These are phyloP conservation scores for Erythrocercus mccallii DNA, from an alignment of 2,113 vertebrate genomes.

Conservation along the genomic window DNA sequence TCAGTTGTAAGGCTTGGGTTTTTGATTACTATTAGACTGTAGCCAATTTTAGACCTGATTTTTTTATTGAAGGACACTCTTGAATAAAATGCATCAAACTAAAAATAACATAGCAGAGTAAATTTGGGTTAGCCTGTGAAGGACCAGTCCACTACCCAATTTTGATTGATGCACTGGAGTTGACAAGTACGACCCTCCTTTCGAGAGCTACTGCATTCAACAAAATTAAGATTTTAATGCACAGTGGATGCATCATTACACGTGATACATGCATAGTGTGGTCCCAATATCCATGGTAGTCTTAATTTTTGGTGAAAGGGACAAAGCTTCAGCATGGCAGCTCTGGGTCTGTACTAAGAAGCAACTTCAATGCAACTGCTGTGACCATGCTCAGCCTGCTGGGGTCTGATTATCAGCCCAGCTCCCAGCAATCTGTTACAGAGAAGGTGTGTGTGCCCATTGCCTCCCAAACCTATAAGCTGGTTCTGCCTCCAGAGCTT, in stretches of 20 bases:
- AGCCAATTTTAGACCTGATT: not conserved
- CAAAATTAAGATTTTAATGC: slow-evolving; percentile 10
- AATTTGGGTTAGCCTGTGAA: not conserved
- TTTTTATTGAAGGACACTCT: not conserved
- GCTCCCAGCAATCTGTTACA: not conserved
- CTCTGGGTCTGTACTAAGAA: not conserved
- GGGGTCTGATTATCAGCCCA: not conserved
- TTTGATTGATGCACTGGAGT: not conserved
- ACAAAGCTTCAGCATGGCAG: not conserved
- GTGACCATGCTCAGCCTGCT: not conserved
- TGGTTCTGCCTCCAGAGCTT: not conserved
- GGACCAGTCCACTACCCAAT: not conserved
- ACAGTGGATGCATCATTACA: not conserved
- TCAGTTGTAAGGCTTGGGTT: not conserved
- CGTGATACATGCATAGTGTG: not conserved
- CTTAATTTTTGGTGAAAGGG: not conserved
- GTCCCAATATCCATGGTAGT: not conserved
- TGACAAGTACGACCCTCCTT: not conserved
- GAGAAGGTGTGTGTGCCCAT: not conserved
- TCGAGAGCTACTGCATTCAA: not conserved
- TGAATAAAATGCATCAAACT: not conserved
- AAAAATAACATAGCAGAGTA: not conserved
- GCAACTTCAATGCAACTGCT: not conserved
- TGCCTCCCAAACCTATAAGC: not conserved
- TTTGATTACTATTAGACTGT: not conserved